Percentiles rank a stretch among this genome's conserved stretches.
These are phyloP conservation scores for Sylvicola cinctus DNA, from an alignment of 2,888 invertebrate species.

Conservation along the genomic window DNA sequence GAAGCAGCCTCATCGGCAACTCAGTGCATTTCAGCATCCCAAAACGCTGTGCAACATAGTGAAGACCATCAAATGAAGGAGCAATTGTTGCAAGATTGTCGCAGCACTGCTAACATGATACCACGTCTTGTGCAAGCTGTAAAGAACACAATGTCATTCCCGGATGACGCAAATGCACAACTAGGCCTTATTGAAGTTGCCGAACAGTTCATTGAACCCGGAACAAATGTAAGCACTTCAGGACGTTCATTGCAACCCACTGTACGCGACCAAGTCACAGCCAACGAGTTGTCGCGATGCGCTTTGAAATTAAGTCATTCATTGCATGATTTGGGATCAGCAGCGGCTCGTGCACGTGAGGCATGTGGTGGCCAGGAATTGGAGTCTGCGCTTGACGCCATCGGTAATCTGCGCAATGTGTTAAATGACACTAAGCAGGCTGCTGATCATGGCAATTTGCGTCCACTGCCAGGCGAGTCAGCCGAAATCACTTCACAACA, in stretches of 20 bases:
- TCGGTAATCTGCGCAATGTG: slow-evolving; percentile 60
- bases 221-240: slow-evolving; percentile 49
- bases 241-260: slow-evolving; percentile 68
- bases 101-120: slow-evolving; percentile 52
- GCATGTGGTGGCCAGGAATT: slow-evolving; percentile 68
- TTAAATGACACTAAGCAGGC: slow-evolving; percentile 61
- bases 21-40: slow-evolving; percentile 76
- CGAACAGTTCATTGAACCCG: slow-evolving; percentile 62
- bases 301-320: slow-evolving; percentile 23
- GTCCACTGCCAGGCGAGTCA: slow-evolving; percentile 72
- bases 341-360: slow-evolving; percentile 44
- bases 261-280: slow-evolving; percentile 53
- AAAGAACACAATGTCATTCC: slow-evolving; percentile 42
- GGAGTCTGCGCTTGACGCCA: slow-evolving; percentile 67
- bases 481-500: slow-evolving; percentile 31
- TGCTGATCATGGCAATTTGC: slow-evolving; percentile 45
- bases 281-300: slow-evolving; percentile 39
- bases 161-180: slow-evolving; percentile 55
- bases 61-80: slow-evolving; percentile 35
- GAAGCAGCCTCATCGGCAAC: slow-evolving; percentile 76
- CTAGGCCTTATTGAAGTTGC: slow-evolving; percentile 63
- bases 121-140: slow-evolving; percentile 64
- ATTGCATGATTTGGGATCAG: slow-evolving; percentile 30
- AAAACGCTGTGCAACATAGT: slow-evolving; percentile 54
- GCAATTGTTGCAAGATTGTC: slow-evolving; percentile 52